Evolutionary conservation across 2,113 vertebrate genomes (phyloP), one percentile per base, ranked within the genome.

Genomic region (Tachycineta bicolor): DNA sequence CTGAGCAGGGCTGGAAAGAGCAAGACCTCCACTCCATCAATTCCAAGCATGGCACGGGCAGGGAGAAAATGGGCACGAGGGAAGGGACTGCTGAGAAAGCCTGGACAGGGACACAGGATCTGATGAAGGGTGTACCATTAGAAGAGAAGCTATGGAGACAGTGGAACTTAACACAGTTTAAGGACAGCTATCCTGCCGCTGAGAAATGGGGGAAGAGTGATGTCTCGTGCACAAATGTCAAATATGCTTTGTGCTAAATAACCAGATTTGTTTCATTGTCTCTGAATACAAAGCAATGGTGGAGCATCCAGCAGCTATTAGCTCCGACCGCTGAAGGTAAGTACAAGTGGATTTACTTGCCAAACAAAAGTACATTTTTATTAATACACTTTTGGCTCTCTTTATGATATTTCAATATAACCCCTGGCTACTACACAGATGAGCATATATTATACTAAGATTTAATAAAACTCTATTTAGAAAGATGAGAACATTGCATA

Each of bases 371-470:
- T 14, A 13, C 76, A 78, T 90, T 84, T 95, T 96, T 90, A 92
- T 95, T 95, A 90, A 97, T 92, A 93, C 43, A 79, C 83, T 93
- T 97, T 90, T 96, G 86, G 92, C 94, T 86, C 39, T 75, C 73
- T 78, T 52, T 49, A 67, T n/a, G 68, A 44, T 82, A 92, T 82
- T 93, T 95, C 95, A 93, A 59, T 95, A 96, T 93, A 93, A 96
- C 90, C 90, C 69, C 80, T 96, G 90, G 96, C 96, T 94, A 83
- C 60, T 60, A 82, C 73, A 89, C 16, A 68, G 64, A 93, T 65
- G 56, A 97, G 68, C 4, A 3, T 89, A 49, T 88, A 92, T 92
- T 83, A 93, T 68, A 31, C 76, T n/a, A 64, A 96, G 88, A 92
- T 94, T 92, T 90, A 96, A 95, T 94, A 96, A 94, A 93, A 87